These are phyloP conservation scores for Ctenoplectra terminalis DNA, from an alignment of 1,140 invertebrate species.

Conservation along the genomic window DNA sequence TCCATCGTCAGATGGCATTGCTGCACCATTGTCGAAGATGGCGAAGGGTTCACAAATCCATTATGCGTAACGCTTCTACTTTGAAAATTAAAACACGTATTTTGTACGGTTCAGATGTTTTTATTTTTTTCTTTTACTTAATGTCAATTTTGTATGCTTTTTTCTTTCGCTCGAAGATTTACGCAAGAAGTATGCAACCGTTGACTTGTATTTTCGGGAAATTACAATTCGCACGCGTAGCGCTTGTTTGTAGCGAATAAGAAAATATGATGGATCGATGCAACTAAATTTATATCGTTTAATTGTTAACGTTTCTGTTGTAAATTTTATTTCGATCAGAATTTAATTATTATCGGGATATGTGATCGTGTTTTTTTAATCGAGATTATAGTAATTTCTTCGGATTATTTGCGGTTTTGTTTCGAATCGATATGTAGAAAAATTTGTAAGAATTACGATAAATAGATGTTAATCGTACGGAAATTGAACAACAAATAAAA, in stretches of 20 bases:
- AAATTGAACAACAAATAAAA: neutral
- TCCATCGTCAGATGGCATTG: conserved; percentile 40
- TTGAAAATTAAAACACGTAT: neutral
- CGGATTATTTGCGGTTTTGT: neutral
- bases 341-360: neutral
- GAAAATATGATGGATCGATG: too few relatives aligned
- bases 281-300: too few relatives aligned
- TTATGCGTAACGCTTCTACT: neutral
- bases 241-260: neutral
- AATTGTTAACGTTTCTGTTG: neutral
- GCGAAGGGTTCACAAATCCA: conserved; percentile 5
- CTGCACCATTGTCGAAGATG: neutral
- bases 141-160: neutral
- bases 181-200: too few relatives aligned
- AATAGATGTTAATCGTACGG: neutral
- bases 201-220: neutral
- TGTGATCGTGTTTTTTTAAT: neutral
- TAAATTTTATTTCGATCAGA: neutral
- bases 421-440: too few relatives aligned
- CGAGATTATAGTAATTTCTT: neutral
- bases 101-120: neutral
- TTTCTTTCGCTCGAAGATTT: neutral
- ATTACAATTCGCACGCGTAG: neutral
- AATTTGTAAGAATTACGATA: neutral
- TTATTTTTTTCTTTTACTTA: neutral